Conservation (phyloP, 2,113 vertebrate genomes). For the Podarcis muralis region DNA sequence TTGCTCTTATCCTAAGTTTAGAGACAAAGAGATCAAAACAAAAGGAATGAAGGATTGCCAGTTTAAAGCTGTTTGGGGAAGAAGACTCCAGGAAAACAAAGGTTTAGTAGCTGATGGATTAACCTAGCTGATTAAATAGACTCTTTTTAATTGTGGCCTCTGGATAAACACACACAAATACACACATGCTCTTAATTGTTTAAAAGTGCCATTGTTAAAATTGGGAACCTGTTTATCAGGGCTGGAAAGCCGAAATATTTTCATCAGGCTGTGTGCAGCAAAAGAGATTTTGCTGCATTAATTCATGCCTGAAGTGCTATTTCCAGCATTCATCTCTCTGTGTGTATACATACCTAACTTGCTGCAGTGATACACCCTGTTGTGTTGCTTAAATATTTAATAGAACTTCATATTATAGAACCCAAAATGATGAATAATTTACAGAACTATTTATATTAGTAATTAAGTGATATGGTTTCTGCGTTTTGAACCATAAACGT, state of each 20-base stretch:
- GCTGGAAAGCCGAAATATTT: neutral
- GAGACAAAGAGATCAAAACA: neutral
- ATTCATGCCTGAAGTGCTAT: slow-evolving; percentile 16
- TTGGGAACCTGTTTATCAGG: neutral
- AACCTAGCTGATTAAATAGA: neutral
- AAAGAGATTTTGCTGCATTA: neutral
- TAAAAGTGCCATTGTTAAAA: slow-evolving; percentile 2
- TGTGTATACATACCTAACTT: slow-evolving; percentile 17
- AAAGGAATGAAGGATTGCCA: neutral
- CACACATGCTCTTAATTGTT: neutral
- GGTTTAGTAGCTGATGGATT: neutral
- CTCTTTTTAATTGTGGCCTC: neutral
- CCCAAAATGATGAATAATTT: slow-evolving; percentile 20
- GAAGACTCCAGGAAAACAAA: neutral
- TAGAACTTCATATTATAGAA: neutral
- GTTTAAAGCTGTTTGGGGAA: neutral
- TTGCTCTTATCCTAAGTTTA: neutral
- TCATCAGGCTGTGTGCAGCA: neutral
- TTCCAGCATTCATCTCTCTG: neutral
- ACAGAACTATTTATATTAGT: neutral
- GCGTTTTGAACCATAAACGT: slow-evolving; percentile 29
- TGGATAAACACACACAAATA: neutral
- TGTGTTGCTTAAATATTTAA: neutral
- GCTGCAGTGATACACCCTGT: neutral
- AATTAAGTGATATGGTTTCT: slow-evolving; percentile 37